Conservation (phyloP, 2,113 vertebrate species). For the Hydropotes inermis region DNA sequence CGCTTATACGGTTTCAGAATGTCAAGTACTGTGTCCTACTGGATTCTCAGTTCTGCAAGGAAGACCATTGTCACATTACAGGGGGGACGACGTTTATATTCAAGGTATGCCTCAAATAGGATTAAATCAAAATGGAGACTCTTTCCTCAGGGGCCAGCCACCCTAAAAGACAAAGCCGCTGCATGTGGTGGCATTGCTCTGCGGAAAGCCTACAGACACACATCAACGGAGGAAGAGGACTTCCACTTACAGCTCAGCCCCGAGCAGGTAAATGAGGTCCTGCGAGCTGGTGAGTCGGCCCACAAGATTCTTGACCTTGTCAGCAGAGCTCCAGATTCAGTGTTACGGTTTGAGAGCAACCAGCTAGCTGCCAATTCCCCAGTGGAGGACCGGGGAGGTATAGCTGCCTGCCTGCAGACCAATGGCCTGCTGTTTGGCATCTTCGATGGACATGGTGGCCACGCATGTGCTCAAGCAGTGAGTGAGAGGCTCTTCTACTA, state of each 20-base stretch:
- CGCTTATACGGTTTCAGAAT: conserved; percentile 71
- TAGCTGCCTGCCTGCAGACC: conserved; percentile 90
- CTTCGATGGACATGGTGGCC: conserved; percentile 94
- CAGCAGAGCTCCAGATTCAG: conserved; percentile 80
- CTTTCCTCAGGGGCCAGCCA: conserved; percentile 25
- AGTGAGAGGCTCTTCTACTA: conserved; percentile 94
- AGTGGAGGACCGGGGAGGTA: conserved; percentile 90
- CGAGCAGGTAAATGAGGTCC: conserved; percentile 86
- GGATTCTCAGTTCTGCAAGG: conserved; percentile 80
- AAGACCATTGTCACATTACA: conserved; percentile 67
- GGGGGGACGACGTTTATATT: conserved; percentile 73
- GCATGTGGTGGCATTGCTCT: neutral
- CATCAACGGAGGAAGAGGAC: conserved; percentile 83
- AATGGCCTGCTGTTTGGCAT: conserved; percentile 94
- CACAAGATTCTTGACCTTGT: conserved; percentile 83
- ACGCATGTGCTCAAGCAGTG: conserved; percentile 92
- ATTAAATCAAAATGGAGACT: conserved; percentile 70
- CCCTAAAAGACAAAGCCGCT: conserved; percentile 16
- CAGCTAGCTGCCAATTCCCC: conserved; percentile 92
- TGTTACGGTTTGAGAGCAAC: conserved; percentile 93
- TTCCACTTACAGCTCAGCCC: conserved; percentile 86
- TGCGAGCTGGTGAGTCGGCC: conserved; percentile 87
- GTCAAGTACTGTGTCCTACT: conserved; percentile 79
- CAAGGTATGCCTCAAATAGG: conserved; percentile 67
- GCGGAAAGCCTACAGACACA: conserved; percentile 79